These are phyloP conservation scores for Pogonomyrmex barbatus DNA, from an alignment of 1,140 invertebrate species.

Conservation along the genomic window DNA sequence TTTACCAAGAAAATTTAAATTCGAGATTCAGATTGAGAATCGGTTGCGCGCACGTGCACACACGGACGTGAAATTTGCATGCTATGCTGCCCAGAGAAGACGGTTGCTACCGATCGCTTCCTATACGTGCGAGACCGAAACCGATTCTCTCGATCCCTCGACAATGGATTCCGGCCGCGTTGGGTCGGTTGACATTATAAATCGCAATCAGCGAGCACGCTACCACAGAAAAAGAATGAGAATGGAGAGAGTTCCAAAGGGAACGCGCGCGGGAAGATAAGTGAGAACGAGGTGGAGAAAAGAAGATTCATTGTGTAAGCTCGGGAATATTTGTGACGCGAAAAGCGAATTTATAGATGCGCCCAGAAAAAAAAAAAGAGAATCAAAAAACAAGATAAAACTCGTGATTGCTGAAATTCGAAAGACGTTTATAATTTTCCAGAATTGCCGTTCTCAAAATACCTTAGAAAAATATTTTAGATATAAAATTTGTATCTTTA, in stretches of 20 bases:
- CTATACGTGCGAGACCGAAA: slow-evolving; percentile 57
- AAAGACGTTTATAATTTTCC: slow-evolving; percentile 7
- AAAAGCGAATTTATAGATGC: slow-evolving; percentile 42
- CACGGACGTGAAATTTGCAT: slow-evolving; percentile 59
- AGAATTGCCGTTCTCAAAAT: neutral
- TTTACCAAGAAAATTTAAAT: slow-evolving; percentile 2
- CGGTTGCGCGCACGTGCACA: neutral
- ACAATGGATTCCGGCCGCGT: slow-evolving; percentile 68
- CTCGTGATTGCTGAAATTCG: neutral
- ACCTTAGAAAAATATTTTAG: neutral
- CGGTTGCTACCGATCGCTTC: slow-evolving; percentile 46
- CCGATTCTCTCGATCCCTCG: slow-evolving; percentile 65
- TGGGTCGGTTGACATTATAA: slow-evolving; percentile 77
- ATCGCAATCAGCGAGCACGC: slow-evolving; percentile 79
- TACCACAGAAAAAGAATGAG: slow-evolving; percentile 59
- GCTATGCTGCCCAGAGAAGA: neutral
- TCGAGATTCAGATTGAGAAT: neutral
- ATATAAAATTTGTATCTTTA: neutral
- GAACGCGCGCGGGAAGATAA: slow-evolving; percentile 64
- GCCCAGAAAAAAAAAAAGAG: neutral
- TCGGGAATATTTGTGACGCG: neutral
- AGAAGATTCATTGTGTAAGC: slow-evolving; percentile 40
- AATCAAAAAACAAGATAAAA: neutral
- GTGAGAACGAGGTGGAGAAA: slow-evolving; percentile 58
- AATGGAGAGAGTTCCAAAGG: slow-evolving; percentile 6